phyloP scores from a whole-genome alignment of 2,113 vertebrate genomes.

The Zonotrichia leucophrys region DNA sequence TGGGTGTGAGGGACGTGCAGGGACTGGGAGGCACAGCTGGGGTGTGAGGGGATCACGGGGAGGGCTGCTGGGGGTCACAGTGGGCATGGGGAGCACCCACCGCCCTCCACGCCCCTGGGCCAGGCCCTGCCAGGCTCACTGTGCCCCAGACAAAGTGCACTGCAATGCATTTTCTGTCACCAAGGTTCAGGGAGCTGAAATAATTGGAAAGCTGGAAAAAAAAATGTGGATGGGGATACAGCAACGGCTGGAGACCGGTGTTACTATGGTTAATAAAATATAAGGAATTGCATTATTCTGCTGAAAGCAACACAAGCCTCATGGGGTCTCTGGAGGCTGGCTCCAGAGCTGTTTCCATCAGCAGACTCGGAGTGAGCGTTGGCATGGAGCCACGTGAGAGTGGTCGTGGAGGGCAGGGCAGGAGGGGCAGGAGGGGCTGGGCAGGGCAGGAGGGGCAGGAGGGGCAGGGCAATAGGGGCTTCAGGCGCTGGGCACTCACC shows the following conservation, averaged over 20 bases:
- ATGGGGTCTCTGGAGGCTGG: conserved; percentile 2
- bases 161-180: conserved; percentile 44
- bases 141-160: neutral
- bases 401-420: neutral
- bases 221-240: conserved; percentile 58
- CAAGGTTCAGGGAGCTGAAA: conserved; percentile 42
- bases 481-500: fast-evolving
- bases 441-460: too few relatives aligned
- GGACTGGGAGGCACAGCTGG: neutral
- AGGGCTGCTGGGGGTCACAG: neutral
- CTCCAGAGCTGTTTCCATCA: conserved; percentile 47
- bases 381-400: neutral
- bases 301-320: conserved; percentile 41
- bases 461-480: too few relatives aligned
- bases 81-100: fast-evolving
- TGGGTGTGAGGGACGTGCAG: neutral
- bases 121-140: neutral
- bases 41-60: fast-evolving
- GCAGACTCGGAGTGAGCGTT: neutral
- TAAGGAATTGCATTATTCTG: conserved; percentile 66
- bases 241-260: conserved; percentile 53
- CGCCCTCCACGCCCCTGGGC: neutral
- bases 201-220: conserved; percentile 61
- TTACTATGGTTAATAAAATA: conserved; percentile 77
- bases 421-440: neutral